Evolutionary conservation across 1,140 invertebrate species (phyloP), one percentile per base, ranked within the genome.

Genomic region (Monomorium pharaonis): DNA sequence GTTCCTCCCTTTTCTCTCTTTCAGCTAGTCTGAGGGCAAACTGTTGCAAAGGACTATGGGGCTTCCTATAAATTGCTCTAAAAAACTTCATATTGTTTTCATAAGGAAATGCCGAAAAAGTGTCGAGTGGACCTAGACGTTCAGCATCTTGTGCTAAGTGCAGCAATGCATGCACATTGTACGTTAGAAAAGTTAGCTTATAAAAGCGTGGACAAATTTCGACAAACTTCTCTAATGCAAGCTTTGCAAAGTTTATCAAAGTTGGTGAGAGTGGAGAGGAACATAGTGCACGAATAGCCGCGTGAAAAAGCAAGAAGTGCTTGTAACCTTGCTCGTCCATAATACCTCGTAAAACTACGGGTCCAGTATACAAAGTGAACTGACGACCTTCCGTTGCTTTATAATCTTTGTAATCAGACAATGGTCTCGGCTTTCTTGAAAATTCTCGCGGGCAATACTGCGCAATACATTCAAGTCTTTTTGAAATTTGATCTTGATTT

Each of bases 381-480:
- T 70, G 67, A 9, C 67, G 44, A 49, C 24, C 44, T n/a, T 70
- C 44, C 24, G 44, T 49, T 18, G 67, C 67, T 3, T 70, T 70
- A 12, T 70, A 70, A 70, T 70, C 24, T 24, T 30, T 70, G 6
- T 70, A 70, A 30, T 70, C 44, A n/a, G 24, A 6, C 44, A 51
- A n/a, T 30, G 44, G 14, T 69, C 65, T 69, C 1, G 65, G 42
- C 21, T 47, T 69, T 69, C 44, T 69, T 16, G 67, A n/a, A 49
- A 69, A 69, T 69, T 69, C 67, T 69, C 67, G 42, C 7, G 67
- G 42, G 0, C 67, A 69, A 27, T 69, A 69, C 5, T 3, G 37
- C 18, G 5, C 14, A 69, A 69, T 6, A 49, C 14, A 3, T 69
- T 69, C 4, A 9, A 49, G 24, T 30, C 42, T 49, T 30, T 69